Base-by-base conservation (phyloP, 2,797 vertebrate genomes). In the Enteromius trimaculatus region DNA sequence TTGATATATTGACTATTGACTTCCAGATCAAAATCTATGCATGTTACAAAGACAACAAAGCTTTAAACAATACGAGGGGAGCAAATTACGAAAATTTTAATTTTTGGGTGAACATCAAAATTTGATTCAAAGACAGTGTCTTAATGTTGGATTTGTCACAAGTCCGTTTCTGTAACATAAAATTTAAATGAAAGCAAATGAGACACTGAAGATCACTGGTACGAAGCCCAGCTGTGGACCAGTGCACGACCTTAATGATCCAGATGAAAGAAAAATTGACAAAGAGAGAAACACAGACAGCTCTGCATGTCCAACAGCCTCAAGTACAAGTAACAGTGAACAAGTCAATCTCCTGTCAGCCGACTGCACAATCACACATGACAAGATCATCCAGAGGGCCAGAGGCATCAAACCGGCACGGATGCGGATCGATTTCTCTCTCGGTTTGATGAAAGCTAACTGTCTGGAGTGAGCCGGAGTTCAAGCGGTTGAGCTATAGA, bases 351-450 rank as follows among this genome's bases (percentile, higher is more conserved):
- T 69, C 47, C 77, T 84, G 71, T 81, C 88, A 79, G 80, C 21
- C 17, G 14, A 81, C 55, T 60, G 34, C 82, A 60, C 74, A 69
- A 60, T 47, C 81, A 83, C 66, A 72, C 72, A 66, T 82, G 29
- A 76, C 75, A 86, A 65, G 80, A 75, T 78, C 72, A 76, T 64
- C 64, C 65, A 81, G 79, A 85, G 21, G 49, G 17, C 44, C 13
- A 37, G 29, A 65, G 29, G 13, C 74, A 60, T 81, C 74, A 85
- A 64, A 81, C 44, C 14, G 0, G 39, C 64, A 29, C 19, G 21
- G 11, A 17, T 51, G 65, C 66, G 10, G 78, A 87, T 87, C 74
- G 26, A 83, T 87, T 84, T 74, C 55, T 62, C 69, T 72, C 75
- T 66, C 62, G 0, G 4, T 69, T 37, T 78, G 80, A 85, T 80